phyloP scores from a whole-genome alignment of 2,113 vertebrate species.

The Oceanites oceanicus region DNA sequence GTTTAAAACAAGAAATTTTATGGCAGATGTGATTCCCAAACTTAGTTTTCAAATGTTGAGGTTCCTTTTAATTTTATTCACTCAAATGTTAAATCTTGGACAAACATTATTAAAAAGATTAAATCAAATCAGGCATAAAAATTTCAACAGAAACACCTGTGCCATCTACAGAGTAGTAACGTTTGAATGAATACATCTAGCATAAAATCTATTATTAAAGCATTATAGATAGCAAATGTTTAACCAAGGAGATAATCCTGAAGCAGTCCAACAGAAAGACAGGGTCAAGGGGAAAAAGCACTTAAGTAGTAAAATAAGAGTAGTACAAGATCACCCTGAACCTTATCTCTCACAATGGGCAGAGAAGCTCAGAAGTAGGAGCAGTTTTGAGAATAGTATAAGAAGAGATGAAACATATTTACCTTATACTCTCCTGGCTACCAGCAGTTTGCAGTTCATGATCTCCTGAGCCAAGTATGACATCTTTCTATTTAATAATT shows the following conservation, averaged over 20 bases:
- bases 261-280: background rate
- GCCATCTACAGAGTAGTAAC: background rate
- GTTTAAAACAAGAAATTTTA: background rate
- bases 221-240: background rate
- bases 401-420: background rate
- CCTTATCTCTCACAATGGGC: background rate
- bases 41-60: conserved; percentile 7
- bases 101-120: conserved; percentile 38
- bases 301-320: background rate
- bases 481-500: background rate
- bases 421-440: background rate
- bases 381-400: background rate
- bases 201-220: background rate
- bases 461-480: background rate
- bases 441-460: background rate
- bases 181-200: background rate
- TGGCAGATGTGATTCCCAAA: conserved; percentile 11
- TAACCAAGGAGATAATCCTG: background rate
- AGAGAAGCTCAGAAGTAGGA: background rate
- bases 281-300: background rate
- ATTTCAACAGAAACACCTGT: conserved; percentile 30
- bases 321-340: background rate
- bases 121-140: conserved; percentile 36
- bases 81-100: conserved; percentile 22
- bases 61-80: conserved; percentile 47